Percentiles rank a stretch among this genome's conserved stretches.
Evolutionary conservation across 2,888 invertebrate genomes (phyloP).

Genomic region (Euplexia lucipara): DNA sequence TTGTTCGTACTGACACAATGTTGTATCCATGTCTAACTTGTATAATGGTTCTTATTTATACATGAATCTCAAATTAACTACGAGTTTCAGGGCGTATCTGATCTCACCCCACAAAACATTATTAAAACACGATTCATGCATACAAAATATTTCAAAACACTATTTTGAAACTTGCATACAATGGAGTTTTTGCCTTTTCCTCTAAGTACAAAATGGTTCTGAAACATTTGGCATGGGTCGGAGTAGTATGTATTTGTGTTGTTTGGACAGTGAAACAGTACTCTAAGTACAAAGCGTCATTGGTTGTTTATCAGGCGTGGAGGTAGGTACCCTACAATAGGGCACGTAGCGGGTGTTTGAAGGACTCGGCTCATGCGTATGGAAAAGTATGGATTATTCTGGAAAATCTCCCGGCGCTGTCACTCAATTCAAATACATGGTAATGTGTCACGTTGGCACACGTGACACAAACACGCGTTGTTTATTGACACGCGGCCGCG

Average conservation of each 20-base stretch:
- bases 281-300: not conserved
- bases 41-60: too few species aligned
- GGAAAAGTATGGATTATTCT: conserved; percentile 68
- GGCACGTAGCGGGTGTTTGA: conserved; percentile 57
- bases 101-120: too few species aligned
- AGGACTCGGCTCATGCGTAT: conserved; percentile 58
- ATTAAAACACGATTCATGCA: too few species aligned
- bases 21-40: conserved; percentile 5
- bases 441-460: conserved; percentile 78
- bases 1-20: conserved; percentile 28
- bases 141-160: too few species aligned
- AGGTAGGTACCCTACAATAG: conserved; percentile 49
- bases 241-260: not conserved
- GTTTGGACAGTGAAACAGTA: not conserved
- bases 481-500: conserved; percentile 18
- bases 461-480: conserved; percentile 67
- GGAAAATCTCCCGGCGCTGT: conserved; percentile 75
- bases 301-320: conserved; percentile 34
- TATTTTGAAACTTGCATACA: too few species aligned
- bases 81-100: too few species aligned
- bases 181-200: too few species aligned
- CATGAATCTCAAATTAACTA: too few species aligned
- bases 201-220: too few species aligned
- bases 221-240: not conserved
- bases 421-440: conserved; percentile 80